phyloP scores from a whole-genome alignment of 2,888 invertebrate species.

The Hipparchia sbordonii region DNA sequence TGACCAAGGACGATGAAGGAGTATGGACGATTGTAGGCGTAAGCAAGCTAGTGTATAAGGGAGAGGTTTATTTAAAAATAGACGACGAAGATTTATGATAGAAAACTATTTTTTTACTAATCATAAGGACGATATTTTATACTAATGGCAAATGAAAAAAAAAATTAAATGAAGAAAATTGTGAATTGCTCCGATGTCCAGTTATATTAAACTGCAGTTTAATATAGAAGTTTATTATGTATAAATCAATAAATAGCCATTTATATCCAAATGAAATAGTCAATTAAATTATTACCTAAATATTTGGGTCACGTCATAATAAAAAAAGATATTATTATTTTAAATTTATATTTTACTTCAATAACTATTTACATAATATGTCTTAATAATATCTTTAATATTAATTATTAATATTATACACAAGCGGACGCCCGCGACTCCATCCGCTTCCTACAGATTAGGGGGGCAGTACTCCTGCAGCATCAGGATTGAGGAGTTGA shows the following conservation, averaged over 20 bases:
- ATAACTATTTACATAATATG: slow-evolving; percentile 8
- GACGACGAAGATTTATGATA: slow-evolving; percentile 30
- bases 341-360: slow-evolving; percentile 6
- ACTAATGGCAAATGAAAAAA: too few species aligned
- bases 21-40: slow-evolving; percentile 63
- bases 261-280: too few species aligned
- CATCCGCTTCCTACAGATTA: too few species aligned
- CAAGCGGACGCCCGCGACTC: too few species aligned
- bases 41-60: slow-evolving; percentile 59
- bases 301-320: not conserved
- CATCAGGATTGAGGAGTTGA: too few species aligned
- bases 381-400: not conserved
- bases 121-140: too few species aligned
- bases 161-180: too few species aligned
- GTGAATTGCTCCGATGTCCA: too few species aligned
- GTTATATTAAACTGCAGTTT: too few species aligned
- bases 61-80: slow-evolving; percentile 46
- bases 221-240: too few species aligned
- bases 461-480: too few species aligned
- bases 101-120: not conserved
- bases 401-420: not conserved
- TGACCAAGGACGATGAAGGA: slow-evolving; percentile 58
- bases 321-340: not conserved
- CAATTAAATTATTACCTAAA: not conserved
- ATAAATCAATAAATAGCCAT: too few species aligned